Evolutionary conservation across 2,797 vertebrate species (phyloP).

Genomic region (Saguinus oedipus): DNA sequence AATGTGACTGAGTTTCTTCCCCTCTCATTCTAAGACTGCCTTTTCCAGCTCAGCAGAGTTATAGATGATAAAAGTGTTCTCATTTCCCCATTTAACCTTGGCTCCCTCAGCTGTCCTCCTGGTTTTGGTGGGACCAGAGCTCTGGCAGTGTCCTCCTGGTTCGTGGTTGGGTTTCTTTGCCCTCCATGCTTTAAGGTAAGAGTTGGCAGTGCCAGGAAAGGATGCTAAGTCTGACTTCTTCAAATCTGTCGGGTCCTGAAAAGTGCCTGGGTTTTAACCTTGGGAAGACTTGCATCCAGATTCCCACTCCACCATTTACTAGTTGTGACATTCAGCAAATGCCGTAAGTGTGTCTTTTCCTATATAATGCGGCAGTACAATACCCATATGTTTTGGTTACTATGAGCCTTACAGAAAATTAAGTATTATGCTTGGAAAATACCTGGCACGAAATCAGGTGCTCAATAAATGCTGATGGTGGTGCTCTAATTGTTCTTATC

Average conservation of each 20-base stretch:
- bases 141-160: not conserved
- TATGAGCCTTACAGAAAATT: slow-evolving; percentile 11
- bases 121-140: not conserved
- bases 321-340: not conserved
- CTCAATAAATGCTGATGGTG: not conserved
- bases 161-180: not conserved
- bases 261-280: not conserved
- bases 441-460: not conserved
- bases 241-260: not conserved
- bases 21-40: not conserved
- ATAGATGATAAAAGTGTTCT: not conserved
- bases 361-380: not conserved
- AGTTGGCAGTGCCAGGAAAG: not conserved
- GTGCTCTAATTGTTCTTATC: not conserved
- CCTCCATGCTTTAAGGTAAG: not conserved
- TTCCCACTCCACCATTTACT: not conserved
- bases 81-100: not conserved
- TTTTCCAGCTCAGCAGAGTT: not conserved
- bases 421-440: not conserved
- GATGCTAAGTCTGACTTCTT: not conserved
- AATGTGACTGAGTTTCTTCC: not conserved
- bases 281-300: not conserved
- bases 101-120: not conserved
- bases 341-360: not conserved
- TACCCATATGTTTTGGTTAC: not conserved